Conservation (phyloP, 2,113 vertebrate genomes). For the Mustelus asterias region DNA sequence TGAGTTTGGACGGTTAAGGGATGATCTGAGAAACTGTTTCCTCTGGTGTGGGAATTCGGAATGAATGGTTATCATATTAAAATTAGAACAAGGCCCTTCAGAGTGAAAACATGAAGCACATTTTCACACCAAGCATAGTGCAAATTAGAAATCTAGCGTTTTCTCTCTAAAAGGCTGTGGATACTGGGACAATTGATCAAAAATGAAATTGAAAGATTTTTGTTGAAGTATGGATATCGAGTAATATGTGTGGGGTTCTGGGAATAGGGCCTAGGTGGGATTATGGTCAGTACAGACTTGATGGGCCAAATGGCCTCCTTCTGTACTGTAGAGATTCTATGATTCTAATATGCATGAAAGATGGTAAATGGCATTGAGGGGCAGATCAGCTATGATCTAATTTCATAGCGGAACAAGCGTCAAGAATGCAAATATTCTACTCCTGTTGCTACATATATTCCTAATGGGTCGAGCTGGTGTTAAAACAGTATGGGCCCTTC, state of each 20-base stretch:
- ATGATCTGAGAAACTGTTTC: background rate
- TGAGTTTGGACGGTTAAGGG: background rate
- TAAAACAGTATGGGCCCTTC: background rate
- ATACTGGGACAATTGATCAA: background rate
- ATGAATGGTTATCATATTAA: background rate
- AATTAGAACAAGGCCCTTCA: background rate
- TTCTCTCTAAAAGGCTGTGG: background rate
- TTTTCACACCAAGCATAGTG: background rate
- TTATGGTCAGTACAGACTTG: too few species aligned
- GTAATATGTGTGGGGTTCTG: background rate
- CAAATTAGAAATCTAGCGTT: background rate
- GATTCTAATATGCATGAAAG: background rate
- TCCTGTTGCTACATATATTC: background rate
- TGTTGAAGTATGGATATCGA: background rate
- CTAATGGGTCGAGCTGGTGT: background rate
- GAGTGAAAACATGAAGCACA: background rate
- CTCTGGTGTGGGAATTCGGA: background rate
- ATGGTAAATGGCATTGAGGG: background rate
- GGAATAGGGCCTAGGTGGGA: too few species aligned
- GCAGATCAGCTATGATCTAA: background rate
- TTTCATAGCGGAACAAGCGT: background rate
- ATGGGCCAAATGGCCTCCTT: too few species aligned
- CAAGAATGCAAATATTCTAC: background rate
- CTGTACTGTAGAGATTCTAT: too few species aligned
- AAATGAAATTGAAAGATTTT: background rate